Evolutionary conservation across 2,797 vertebrate species (phyloP).

Genomic region (Hozukius guyotensis): DNA sequence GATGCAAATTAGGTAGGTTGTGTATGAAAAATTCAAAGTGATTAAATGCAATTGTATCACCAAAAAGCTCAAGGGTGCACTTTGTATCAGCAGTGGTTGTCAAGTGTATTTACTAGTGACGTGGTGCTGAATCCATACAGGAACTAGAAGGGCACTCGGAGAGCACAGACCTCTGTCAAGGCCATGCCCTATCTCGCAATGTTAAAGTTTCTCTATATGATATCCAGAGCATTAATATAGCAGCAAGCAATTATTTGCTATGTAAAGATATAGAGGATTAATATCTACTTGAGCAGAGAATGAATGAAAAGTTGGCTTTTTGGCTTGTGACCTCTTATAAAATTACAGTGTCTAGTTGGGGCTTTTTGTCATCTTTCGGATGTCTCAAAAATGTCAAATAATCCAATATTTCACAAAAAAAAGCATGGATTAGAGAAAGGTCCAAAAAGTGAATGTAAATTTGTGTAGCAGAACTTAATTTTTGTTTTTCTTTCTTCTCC

Average conservation of each 20-base stretch:
- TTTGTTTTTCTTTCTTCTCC: neutral
- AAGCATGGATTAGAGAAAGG: neutral
- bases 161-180: neutral
- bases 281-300: too few relatives aligned
- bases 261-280: too few relatives aligned
- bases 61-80: constrained; percentile 3
- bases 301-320: neutral
- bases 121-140: constrained; percentile 6
- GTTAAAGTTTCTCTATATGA: too few relatives aligned
- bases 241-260: too few relatives aligned
- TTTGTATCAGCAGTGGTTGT: constrained; percentile 14
- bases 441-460: neutral
- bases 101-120: neutral
- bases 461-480: neutral
- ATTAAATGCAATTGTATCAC: constrained; percentile 20
- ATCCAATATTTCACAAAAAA: neutral
- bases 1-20: constrained; percentile 36
- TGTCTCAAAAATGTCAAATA: neutral
- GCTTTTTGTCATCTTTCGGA: neutral
- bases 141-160: neutral
- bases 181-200: neutral
- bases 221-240: too few relatives aligned
- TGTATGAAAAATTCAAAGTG: constrained; percentile 7
- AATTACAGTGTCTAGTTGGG: neutral
- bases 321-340: neutral